Evolutionary conservation across 2,888 invertebrate species (phyloP), one percentile per base, ranked within the genome.

Genomic region (Leptarthrus brevirostris): DNA sequence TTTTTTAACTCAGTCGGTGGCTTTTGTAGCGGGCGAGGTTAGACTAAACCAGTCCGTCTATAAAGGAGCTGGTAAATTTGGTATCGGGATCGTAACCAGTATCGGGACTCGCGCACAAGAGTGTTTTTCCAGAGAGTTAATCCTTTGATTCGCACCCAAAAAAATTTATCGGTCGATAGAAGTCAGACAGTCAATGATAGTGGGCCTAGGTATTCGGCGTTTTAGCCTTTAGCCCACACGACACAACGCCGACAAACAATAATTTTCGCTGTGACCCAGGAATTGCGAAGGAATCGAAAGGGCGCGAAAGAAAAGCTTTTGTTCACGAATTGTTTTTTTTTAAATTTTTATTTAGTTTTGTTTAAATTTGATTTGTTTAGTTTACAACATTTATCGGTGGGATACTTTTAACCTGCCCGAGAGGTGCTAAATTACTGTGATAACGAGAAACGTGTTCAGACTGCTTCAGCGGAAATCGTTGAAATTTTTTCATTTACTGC

Each of bases 61-160:
- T n/a, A n/a, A n/a, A n/a, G n/a, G n/a, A n/a, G n/a, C n/a, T n/a
- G n/a, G n/a, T n/a, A n/a, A n/a, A n/a, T n/a, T n/a, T n/a, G n/a
- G n/a, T n/a, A n/a, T n/a, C n/a, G n/a, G n/a, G n/a, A n/a, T n/a
- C n/a, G n/a, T n/a, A n/a, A n/a, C n/a, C n/a, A n/a, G n/a, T n/a
- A n/a, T n/a, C n/a, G n/a, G n/a, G n/a, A n/a, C n/a, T n/a, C n/a
- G n/a, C n/a, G n/a, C n/a, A n/a, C n/a, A n/a, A n/a, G n/a, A n/a
- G n/a, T n/a, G n/a, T n/a, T n/a, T n/a, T n/a, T n/a, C n/a, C n/a
- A n/a, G n/a, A n/a, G n/a, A n/a, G n/a, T n/a, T n/a, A n/a, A n/a
- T n/a, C n/a, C n/a, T n/a, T n/a, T n/a, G 30, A 30, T 56, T 56
- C 26, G 56, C 20, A 36, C 36, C 58, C 58, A 61, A 54, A 14